Percentiles rank a stretch among this genome's conserved stretches.
phyloP scores from a whole-genome alignment of 2,797 vertebrate genomes.

The Alauda arvensis region DNA sequence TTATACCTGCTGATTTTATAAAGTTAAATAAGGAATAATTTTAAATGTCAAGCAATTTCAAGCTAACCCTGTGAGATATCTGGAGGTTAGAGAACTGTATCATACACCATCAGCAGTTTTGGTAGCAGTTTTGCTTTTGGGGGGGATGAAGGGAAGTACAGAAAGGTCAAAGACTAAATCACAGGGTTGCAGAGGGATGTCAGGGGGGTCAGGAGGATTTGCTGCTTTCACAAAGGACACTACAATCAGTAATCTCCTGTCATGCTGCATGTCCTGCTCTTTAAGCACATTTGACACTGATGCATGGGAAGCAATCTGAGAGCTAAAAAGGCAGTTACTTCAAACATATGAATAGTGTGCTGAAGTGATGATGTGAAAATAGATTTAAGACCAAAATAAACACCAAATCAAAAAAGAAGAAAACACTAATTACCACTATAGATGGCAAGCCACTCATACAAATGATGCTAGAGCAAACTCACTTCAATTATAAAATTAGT shows the following conservation, averaged over 20 bases:
- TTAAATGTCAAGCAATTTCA: not conserved
- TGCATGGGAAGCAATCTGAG: not conserved
- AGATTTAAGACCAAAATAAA: not conserved
- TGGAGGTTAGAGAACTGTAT: not conserved
- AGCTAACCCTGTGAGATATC: not conserved
- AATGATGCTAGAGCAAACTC: not conserved
- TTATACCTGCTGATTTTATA: not conserved
- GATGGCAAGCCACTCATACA: not conserved
- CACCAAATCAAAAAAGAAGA: not conserved
- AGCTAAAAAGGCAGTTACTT: not conserved
- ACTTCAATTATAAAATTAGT: not conserved
- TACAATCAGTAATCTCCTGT: conserved; percentile 26
- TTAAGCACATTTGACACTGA: conserved; percentile 9
- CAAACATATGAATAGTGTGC: not conserved
- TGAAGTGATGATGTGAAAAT: not conserved
- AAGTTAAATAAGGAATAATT: not conserved
- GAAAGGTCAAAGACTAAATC: conserved; percentile 39
- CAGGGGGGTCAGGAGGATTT: conserved; percentile 15
- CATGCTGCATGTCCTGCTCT: not conserved
- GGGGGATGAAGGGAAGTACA: not conserved
- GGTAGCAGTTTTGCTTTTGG: not conserved
- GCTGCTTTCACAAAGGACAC: conserved; percentile 20
- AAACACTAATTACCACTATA: not conserved
- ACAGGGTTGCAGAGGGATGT: not conserved
- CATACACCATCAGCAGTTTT: not conserved